Evolutionary conservation across 1,140 invertebrate species (phyloP).

Genomic region (Hylaeus volcanicus): DNA sequence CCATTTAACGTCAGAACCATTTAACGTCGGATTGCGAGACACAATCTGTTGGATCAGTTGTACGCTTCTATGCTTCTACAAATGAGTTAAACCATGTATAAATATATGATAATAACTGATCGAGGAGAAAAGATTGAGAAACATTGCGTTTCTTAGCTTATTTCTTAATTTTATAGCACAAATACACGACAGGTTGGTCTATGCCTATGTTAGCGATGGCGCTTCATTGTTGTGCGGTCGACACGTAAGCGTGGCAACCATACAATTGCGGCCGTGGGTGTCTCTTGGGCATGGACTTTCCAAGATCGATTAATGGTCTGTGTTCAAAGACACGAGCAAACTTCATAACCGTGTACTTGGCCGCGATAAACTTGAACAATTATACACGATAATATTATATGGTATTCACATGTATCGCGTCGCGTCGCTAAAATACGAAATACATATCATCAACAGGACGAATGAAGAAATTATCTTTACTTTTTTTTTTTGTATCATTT

Average conservation of each 20-base stretch:
- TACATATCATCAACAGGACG: too few species aligned
- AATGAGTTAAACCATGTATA: too few species aligned
- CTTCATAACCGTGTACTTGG: too few species aligned
- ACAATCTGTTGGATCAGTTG: too few species aligned
- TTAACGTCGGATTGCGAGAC: too few species aligned
- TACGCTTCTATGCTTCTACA: too few species aligned
- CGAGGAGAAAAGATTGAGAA: too few species aligned
- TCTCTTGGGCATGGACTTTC: constrained; percentile 19
- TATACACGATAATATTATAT: neutral
- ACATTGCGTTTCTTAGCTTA: neutral
- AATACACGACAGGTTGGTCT: neutral
- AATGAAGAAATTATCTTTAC: neutral
- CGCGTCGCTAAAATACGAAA: neutral
- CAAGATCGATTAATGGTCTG: constrained; percentile 19
- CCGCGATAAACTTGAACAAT: neutral
- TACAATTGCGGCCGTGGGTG: constrained; percentile 42
- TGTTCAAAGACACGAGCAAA: neutral
- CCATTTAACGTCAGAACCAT: too few species aligned
- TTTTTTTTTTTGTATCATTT: constrained; percentile 41
- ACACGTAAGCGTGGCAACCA: constrained; percentile 35
- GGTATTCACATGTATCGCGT: too few species aligned
- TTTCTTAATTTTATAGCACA: too few species aligned
- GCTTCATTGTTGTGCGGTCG: neutral
- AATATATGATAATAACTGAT: too few species aligned
- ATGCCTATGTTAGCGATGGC: neutral